phyloP scores from a whole-genome alignment of 1,140 invertebrate genomes.

The Aleiodes sp. region DNA sequence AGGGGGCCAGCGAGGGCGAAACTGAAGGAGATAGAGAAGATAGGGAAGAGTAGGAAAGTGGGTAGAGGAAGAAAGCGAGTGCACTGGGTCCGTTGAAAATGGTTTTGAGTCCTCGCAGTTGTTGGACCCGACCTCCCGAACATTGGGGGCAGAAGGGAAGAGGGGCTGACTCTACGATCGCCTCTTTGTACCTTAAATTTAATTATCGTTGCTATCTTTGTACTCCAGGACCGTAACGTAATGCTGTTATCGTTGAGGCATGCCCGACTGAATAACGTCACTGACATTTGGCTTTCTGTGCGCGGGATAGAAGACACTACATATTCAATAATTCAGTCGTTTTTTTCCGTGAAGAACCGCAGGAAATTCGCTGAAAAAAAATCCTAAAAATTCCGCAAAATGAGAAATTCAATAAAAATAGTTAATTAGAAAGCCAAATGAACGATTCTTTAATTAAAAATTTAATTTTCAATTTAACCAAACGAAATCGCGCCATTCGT shows the following conservation, averaged over 20 bases:
- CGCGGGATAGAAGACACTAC: not conserved
- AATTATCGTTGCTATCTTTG: slow-evolving; percentile 61
- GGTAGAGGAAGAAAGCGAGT: slow-evolving; percentile 28
- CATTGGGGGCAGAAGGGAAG: slow-evolving; percentile 2
- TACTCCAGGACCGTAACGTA: slow-evolving; percentile 49
- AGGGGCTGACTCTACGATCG: slow-evolving; percentile 33
- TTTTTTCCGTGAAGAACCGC: too few species aligned
- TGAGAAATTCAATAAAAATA: too few species aligned
- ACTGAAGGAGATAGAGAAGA: not conserved
- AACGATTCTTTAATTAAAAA: too few species aligned
- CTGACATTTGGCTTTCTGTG: slow-evolving; percentile 37
- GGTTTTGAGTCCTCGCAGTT: slow-evolving; percentile 15
- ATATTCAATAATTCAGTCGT: too few species aligned
- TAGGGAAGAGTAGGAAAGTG: slow-evolving; percentile 41
- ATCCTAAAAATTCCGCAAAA: too few species aligned
- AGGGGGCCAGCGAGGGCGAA: not conserved
- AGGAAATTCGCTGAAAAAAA: too few species aligned
- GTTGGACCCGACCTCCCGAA: slow-evolving; percentile 8
- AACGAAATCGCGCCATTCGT: too few species aligned
- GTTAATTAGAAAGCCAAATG: too few species aligned
- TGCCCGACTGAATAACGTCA: slow-evolving; percentile 58
- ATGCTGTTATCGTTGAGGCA: slow-evolving; percentile 60
- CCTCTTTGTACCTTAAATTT: slow-evolving; percentile 63
- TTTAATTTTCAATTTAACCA: too few species aligned
- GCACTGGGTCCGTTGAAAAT: not conserved